These are phyloP conservation scores for Eueremaeus valkanovi DNA, from an alignment of 2,888 invertebrate species.

Conservation along the genomic window DNA sequence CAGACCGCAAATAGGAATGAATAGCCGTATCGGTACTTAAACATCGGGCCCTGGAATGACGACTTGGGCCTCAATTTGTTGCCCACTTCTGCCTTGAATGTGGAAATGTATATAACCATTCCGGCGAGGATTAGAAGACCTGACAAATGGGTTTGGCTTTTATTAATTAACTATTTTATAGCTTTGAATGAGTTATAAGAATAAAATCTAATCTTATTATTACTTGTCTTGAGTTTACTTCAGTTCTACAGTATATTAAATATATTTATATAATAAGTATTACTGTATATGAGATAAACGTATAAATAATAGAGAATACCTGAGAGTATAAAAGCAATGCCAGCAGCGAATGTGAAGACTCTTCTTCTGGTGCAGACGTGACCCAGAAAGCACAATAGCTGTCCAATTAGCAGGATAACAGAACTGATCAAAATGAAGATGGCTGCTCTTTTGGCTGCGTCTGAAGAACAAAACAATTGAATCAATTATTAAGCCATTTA, in stretches of 20 bases:
- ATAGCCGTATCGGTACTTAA: constrained; percentile 64
- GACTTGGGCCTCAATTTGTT: constrained; percentile 77
- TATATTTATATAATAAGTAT: background rate
- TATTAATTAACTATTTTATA: background rate
- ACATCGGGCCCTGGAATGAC: constrained; percentile 59
- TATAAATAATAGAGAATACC: constrained; percentile 58
- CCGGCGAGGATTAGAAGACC: constrained; percentile 84
- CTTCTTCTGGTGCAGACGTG: constrained; percentile 69
- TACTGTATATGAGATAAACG: background rate
- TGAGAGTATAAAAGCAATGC: constrained; percentile 81
- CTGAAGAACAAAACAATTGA: constrained; percentile 57
- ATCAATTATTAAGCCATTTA: constrained; percentile 27
- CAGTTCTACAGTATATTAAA: too few species aligned
- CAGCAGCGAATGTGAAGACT: constrained; percentile 76
- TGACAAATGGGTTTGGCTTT: constrained; percentile 53
- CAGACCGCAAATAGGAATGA: constrained; percentile 79
- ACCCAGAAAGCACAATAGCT: constrained; percentile 73
- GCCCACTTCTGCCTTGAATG: constrained; percentile 84
- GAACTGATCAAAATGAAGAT: constrained; percentile 75
- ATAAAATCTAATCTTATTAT: too few species aligned
- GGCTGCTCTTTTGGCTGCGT: constrained; percentile 79
- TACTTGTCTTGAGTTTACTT: too few species aligned
- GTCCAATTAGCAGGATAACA: constrained; percentile 69
- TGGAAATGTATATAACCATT: constrained; percentile 86
- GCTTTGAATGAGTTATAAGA: background rate